Evolutionary conservation across 2,113 vertebrate species (phyloP).

Genomic region (Plectropomus leopardus): DNA sequence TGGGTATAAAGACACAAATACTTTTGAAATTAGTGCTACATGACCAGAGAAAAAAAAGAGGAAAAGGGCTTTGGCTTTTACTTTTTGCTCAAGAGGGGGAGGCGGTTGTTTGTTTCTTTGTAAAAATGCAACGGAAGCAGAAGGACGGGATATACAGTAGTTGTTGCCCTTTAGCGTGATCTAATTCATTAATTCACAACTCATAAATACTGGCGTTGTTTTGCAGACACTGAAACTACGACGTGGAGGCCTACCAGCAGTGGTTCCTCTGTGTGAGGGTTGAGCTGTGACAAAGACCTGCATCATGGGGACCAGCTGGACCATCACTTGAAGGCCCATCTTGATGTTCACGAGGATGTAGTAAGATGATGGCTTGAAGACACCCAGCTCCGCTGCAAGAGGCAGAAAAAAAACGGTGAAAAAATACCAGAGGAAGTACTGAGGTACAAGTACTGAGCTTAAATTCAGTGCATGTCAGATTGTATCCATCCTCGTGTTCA

Average conservation of each 20-base stretch:
- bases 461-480: neutral
- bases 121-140: too few species aligned
- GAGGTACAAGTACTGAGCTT: too few species aligned
- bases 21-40: too few species aligned
- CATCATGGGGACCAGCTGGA: slow-evolving; percentile 91
- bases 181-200: neutral
- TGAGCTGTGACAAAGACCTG: slow-evolving; percentile 88
- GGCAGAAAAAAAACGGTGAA: neutral
- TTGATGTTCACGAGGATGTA: slow-evolving; percentile 85
- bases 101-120: too few species aligned
- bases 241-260: slow-evolving; percentile 84
- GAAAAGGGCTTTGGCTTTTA: too few species aligned
- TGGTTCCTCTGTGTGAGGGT: slow-evolving; percentile 80
- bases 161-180: too few species aligned
- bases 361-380: slow-evolving; percentile 91
- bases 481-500: neutral
- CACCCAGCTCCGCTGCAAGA: slow-evolving; percentile 85
- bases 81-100: too few species aligned
- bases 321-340: slow-evolving; percentile 85
- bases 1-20: too few species aligned
- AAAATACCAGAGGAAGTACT: slow-evolving; percentile 5
- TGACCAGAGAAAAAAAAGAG: too few species aligned
- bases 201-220: neutral
- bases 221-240: neutral
- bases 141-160: too few species aligned